Base-by-base conservation (phyloP, 2,888 invertebrate genomes). In the Melinopterus prodromus region DNA sequence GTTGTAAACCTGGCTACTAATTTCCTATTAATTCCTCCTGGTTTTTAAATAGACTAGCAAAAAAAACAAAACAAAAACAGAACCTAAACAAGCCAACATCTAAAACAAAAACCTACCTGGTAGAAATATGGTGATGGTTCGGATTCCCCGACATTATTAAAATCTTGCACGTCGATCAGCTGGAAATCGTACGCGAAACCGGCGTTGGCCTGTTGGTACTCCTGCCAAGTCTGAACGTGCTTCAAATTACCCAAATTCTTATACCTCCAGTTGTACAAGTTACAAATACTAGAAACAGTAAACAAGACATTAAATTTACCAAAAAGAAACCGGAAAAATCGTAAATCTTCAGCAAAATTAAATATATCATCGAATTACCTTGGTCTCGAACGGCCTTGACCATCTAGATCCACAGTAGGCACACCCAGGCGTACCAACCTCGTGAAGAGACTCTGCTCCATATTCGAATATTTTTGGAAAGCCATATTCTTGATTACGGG, bases 401-500 rank as follows among this genome's bases (percentile, higher is more conserved):
- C 98, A 89, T 99, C 99, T 80, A 99, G 90, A 88, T 99, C 98
- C 0, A 99, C 97, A 0, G 98, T 98, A 0, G 99, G 99, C 1
- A 99, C 98, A 0, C 99, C 99, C 0, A 99, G 92, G 6, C 99
- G 92, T 14, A 99, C 99, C 88, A 99, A 94, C 83, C 99, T 92
- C 0, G 99, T 98, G 89, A 99, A 99, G 71, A 99, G 91, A 78
- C 98, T 98, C 90, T 99, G 99, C 87, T 99, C 99, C 99, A 99
- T 99, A 87, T 99, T 99, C 78, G 98, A 98, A 90, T 98, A 99
- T 89, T 99, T 99, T 90, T 99, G 99, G 91, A 99, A 99, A 6
- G 99, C 99, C 97, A 99, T 99, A 89, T 99, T 99, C 90, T 99
- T 99, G 75, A 99, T 99, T 12, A 99, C 99, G 0, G 99, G 99